phyloP scores from a whole-genome alignment of 2,888 invertebrate species.

The Heliconius ethilla region DNA sequence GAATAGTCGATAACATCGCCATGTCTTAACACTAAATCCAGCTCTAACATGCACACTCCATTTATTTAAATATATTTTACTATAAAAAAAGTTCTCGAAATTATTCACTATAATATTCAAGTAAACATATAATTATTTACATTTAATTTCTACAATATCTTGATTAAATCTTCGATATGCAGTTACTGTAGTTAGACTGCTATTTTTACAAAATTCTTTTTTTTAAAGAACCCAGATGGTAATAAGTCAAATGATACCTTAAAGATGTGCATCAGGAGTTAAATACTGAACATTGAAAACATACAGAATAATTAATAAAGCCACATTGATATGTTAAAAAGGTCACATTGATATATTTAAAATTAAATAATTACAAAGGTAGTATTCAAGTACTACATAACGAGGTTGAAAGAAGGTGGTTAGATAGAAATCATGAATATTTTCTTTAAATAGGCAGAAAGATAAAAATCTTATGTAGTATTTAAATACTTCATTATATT shows the following conservation, averaged over 20 bases:
- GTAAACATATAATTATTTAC: conserved; percentile 5
- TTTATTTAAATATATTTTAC: conserved; percentile 15
- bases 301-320: conserved; percentile 55
- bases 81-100: background rate
- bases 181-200: background rate
- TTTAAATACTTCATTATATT: conserved; percentile 22
- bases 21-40: conserved; percentile 39
- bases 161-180: background rate
- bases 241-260: conserved; percentile 3
- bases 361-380: background rate
- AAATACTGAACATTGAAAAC: conserved; percentile 50
- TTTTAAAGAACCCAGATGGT: conserved; percentile 7
- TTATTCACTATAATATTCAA: background rate
- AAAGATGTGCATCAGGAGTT: conserved; percentile 32
- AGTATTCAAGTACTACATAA: conserved; percentile 27
- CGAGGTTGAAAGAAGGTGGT: background rate
- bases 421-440: background rate
- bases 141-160: background rate
- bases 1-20: conserved; percentile 35
- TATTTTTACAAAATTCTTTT: background rate
- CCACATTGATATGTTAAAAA: conserved; percentile 47
- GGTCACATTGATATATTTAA: conserved; percentile 47
- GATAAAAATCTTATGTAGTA: background rate
- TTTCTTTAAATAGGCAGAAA: background rate
- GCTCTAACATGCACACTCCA: conserved; percentile 40